Base-by-base conservation (phyloP, 30 jellyfish, hydroid and myxozoan species). In the Aurelia sp. region DNA sequence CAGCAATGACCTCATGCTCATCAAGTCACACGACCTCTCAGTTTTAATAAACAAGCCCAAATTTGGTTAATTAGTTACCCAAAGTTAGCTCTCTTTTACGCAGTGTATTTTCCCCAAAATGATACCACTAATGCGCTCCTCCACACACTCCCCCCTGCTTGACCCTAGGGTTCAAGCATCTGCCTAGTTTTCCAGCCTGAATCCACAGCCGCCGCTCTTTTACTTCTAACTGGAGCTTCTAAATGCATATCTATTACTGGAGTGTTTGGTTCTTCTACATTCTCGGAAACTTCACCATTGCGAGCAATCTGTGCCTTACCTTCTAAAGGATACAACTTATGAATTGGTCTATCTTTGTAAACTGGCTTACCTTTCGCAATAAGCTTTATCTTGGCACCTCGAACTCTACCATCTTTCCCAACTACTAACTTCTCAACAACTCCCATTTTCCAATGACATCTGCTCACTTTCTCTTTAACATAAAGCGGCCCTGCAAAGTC, bases 401-500 rank as follows among this genome's bases (percentile, higher is more conserved):
- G 2, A 17, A 63, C 74, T 63, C 74, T 63, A 63, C 21, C 31
- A 3, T 63, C 74, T 63, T 27, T 16, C 31, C 74, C 74, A 1
- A 63, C 41, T 11, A 63, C 13, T 13, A 63, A 21, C 31, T 63
- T 63, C 13, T 63, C 74, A 11, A 63, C 31, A 27, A 63, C 41
- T 13, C 74, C 74, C 21, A 63, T 27, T 27, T 63, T 63, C 31
- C 74, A 63, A 63, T 21, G 1, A 27, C 74, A 13, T 3, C 74
- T 63, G 41, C 74, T 63, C 16, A 63, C 16, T 12, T 63, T 63
- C 79, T 16, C 71, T 22, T 63, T 66, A 16, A 81, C 52, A 44
- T 41, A 81, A 62, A 81, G 35, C 5, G 91, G 92, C 71, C 92
- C 92, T 3, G 79, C 85, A 82, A 69, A 82, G 50, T 82, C 92